These are phyloP conservation scores for Huso huso DNA, from an alignment of 2,797 vertebrate genomes.

Conservation along the genomic window DNA sequence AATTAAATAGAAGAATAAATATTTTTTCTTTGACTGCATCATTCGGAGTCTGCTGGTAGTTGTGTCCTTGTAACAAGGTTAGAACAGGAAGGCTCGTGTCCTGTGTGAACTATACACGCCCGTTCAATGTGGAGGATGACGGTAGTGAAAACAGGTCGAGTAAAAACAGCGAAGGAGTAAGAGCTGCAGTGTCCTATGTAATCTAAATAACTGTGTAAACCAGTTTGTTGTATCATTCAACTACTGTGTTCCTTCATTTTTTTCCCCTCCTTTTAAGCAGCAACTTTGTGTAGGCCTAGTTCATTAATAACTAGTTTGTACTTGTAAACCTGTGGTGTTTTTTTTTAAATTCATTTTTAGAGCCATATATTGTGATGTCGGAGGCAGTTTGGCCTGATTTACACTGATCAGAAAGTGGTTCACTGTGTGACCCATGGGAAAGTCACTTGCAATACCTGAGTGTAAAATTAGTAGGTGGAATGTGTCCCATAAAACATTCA, in stretches of 20 bases:
- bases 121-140: not conserved
- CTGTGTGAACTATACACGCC: not conserved
- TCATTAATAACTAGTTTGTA: not conserved
- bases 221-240: not conserved
- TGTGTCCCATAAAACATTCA: too few relatives aligned
- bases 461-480: too few relatives aligned
- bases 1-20: too few relatives aligned
- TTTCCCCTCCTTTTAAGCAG: too few relatives aligned
- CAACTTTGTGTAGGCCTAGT: not conserved
- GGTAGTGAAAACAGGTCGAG: not conserved
- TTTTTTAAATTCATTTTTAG: too few relatives aligned
- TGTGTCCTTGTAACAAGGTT: conserved; percentile 1
- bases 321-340: not conserved
- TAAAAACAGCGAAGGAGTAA: too few relatives aligned
- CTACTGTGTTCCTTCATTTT: not conserved
- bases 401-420: too few relatives aligned
- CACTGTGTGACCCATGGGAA: too few relatives aligned
- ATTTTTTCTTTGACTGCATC: not conserved
- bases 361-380: too few relatives aligned
- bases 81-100: not conserved
- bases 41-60: not conserved
- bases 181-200: not conserved
- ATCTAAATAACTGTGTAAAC: not conserved
- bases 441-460: too few relatives aligned
- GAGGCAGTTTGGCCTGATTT: too few relatives aligned